A percentile compares a stretch with the other conserved stretches of the same genome.
Conservation (phyloP, 1,140 invertebrate genomes). For the Globodera rostochiensis region DNA sequence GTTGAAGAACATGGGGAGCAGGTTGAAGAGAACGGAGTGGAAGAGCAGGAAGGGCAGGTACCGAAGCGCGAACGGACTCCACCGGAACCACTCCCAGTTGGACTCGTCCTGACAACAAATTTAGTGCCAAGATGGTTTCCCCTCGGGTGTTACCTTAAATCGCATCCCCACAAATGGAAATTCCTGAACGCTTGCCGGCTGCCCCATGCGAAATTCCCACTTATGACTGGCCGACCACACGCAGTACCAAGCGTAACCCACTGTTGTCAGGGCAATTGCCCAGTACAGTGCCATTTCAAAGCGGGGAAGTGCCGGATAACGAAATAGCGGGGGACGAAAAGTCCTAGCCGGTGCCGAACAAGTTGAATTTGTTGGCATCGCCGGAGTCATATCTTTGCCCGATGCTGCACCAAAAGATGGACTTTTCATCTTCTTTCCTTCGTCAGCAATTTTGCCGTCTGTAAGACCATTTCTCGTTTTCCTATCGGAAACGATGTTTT, state of each 20-base stretch:
- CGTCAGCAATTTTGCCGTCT: neutral
- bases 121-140: neutral
- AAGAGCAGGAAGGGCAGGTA: slow-evolving; percentile 51
- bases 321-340: slow-evolving; percentile 37
- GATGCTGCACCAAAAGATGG: neutral
- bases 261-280: slow-evolving; percentile 37
- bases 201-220: slow-evolving; percentile 58
- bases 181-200: slow-evolving; percentile 41
- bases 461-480: neutral
- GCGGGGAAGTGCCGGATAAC: slow-evolving; percentile 55
- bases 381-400: neutral
- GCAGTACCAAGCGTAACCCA: slow-evolving; percentile 58
- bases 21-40: slow-evolving; percentile 61
- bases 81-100: slow-evolving; percentile 64
- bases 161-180: slow-evolving; percentile 50
- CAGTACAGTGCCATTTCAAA: slow-evolving; percentile 55
- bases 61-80: slow-evolving; percentile 55
- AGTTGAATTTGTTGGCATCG: neutral
- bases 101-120: slow-evolving; percentile 53
- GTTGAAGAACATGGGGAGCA: slow-evolving; percentile 35
- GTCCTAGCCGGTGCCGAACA: neutral
- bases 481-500: neutral
- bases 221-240: slow-evolving; percentile 54
- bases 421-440: neutral
- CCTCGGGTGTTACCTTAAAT: slow-evolving; percentile 46